Evolutionary conservation across 2,888 invertebrate genomes (phyloP).

Genomic region (Acrobasis consociella): DNA sequence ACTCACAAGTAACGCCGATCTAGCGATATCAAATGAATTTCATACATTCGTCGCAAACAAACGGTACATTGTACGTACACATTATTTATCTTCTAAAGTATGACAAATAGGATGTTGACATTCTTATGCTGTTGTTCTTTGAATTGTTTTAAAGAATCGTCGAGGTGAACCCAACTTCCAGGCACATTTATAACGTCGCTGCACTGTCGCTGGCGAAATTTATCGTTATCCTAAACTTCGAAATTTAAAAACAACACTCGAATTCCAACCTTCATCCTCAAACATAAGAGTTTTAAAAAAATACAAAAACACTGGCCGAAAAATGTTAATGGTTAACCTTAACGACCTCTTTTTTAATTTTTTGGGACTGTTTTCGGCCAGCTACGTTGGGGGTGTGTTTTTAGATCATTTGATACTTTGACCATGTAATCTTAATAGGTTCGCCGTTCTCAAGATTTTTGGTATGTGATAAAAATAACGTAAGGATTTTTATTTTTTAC

Average conservation of each 20-base stretch:
- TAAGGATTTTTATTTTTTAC: slow-evolving; percentile 19
- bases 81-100: slow-evolving; percentile 16
- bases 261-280: slow-evolving; percentile 5
- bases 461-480: slow-evolving; percentile 27
- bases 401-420: slow-evolving; percentile 31
- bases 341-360: slow-evolving; percentile 34
- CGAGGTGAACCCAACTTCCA: slow-evolving; percentile 14
- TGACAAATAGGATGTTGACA: slow-evolving; percentile 19
- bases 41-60: slow-evolving; percentile 9
- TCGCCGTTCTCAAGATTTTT: slow-evolving; percentile 21
- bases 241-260: slow-evolving; percentile 16
- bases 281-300: slow-evolving; percentile 6
- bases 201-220: slow-evolving; percentile 22
- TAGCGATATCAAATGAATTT: background rate
- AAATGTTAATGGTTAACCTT: slow-evolving; percentile 37
- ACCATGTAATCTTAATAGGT: slow-evolving; percentile 34
- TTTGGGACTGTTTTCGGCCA: slow-evolving; percentile 22
- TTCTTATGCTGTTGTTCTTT: slow-evolving; percentile 16
- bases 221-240: slow-evolving; percentile 18
- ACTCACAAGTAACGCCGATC: background rate
- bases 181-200: slow-evolving; percentile 16
- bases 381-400: slow-evolving; percentile 33
- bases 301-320: slow-evolving; percentile 32
- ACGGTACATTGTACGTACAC: slow-evolving; percentile 9
- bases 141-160: slow-evolving; percentile 21